These are phyloP conservation scores for Diplodus puntazzo DNA, from an alignment of 2,797 vertebrate genomes.

Conservation along the genomic window DNA sequence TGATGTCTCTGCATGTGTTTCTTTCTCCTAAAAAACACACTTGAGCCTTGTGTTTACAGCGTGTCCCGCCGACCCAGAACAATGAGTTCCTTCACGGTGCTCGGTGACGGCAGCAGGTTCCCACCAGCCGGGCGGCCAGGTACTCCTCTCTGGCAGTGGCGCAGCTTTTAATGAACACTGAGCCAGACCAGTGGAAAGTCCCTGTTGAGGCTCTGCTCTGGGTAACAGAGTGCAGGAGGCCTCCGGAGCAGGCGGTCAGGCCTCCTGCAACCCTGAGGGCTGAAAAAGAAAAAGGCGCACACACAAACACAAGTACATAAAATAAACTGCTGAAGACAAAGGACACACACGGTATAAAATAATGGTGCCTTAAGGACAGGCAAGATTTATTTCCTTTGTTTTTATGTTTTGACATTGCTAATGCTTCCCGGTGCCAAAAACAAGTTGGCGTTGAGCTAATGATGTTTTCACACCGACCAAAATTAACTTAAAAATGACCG, in stretches of 20 bases:
- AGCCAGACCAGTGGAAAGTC: slow-evolving; percentile 67
- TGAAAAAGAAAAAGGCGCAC: slow-evolving; percentile 15
- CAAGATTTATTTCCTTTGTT: not conserved
- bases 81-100: slow-evolving; percentile 78
- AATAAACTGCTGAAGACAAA: not conserved
- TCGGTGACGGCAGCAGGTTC: slow-evolving; percentile 64
- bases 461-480: not conserved
- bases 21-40: slow-evolving; percentile 42
- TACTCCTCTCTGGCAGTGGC: slow-evolving; percentile 64
- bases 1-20: slow-evolving; percentile 35
- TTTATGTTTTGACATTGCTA: not conserved
- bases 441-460: not conserved
- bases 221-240: slow-evolving; percentile 59
- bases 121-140: slow-evolving; percentile 73
- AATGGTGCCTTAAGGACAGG: not conserved
- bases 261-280: slow-evolving; percentile 31
- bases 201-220: slow-evolving; percentile 56
- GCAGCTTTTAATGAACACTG: slow-evolving; percentile 59
- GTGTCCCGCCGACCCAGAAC: slow-evolving; percentile 69
- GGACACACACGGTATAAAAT: not conserved
- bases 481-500: not conserved
- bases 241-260: slow-evolving; percentile 49
- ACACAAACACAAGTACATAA: slow-evolving; percentile 21
- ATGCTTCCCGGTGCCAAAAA: not conserved
- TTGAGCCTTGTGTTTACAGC: slow-evolving; percentile 61